These are phyloP conservation scores for Grus americana DNA, from an alignment of 2,113 vertebrate genomes.

Conservation along the genomic window DNA sequence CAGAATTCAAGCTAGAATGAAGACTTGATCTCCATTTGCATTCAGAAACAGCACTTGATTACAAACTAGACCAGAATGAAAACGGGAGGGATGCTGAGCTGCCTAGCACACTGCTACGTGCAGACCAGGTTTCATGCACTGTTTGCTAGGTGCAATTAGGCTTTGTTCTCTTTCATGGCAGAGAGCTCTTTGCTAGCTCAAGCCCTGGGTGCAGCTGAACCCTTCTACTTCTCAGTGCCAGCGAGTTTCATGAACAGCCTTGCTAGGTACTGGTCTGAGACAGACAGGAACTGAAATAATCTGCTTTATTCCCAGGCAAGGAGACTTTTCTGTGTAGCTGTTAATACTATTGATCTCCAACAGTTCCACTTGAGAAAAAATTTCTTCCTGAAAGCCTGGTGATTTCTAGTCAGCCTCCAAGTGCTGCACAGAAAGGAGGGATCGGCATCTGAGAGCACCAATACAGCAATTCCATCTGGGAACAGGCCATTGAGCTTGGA, in stretches of 20 bases:
- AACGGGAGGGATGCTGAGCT: background rate
- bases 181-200: background rate
- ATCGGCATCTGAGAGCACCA: background rate
- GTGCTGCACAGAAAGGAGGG: background rate
- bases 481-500: background rate
- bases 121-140: background rate
- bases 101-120: background rate
- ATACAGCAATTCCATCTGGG: background rate
- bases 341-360: background rate
- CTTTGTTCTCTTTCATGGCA: background rate
- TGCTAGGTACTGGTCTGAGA: background rate
- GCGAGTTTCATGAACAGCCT: background rate
- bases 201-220: background rate
- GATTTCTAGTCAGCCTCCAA: background rate
- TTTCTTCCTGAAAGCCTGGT: background rate
- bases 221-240: background rate
- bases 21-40: background rate
- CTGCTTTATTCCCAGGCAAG: background rate
- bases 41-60: background rate
- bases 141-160: background rate
- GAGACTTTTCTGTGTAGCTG: background rate
- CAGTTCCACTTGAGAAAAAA: slow-evolving; percentile 8
- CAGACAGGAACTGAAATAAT: background rate
- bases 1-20: background rate
- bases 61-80: slow-evolving; percentile 1